phyloP scores from a whole-genome alignment of 2,797 vertebrate species.

The Hirundo rustica region DNA sequence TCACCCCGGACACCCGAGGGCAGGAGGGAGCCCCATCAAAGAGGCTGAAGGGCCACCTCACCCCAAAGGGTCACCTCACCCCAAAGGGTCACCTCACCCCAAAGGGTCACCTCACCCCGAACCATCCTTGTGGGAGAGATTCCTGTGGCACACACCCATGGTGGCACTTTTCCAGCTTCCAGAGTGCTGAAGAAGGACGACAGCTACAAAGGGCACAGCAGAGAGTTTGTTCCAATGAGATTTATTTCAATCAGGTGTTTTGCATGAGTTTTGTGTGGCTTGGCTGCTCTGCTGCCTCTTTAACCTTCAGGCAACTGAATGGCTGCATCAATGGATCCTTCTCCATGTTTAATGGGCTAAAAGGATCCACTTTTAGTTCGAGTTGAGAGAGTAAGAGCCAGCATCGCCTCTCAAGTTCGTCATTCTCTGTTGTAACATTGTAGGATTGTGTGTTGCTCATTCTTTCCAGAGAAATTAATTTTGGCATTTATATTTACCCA shows the following conservation, averaged over 20 bases:
- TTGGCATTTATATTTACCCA: background rate
- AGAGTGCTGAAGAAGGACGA: background rate
- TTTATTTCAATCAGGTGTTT: background rate
- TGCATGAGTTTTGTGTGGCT: rapidly evolving
- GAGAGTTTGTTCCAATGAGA: background rate
- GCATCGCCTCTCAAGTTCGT: background rate
- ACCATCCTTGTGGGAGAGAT: rapidly evolving
- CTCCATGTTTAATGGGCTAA: background rate
- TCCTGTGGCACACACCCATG: background rate
- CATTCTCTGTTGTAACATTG: background rate
- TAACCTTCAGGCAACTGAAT: background rate
- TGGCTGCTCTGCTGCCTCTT: background rate
- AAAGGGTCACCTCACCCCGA: background rate
- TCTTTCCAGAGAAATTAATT: background rate
- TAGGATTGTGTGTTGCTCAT: background rate
- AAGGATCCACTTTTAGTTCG: background rate
- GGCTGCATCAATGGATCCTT: background rate
- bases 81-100: background rate
- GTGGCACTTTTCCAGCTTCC: background rate
- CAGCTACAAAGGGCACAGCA: background rate
- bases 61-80: background rate
- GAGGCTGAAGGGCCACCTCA: background rate
- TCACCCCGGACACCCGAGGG: constrained; percentile 60
- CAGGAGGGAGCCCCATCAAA: too few relatives aligned
- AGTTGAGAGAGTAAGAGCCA: background rate